Percentiles rank a stretch among this genome's conserved stretches.
Conservation (phyloP, 2,113 vertebrate genomes). For the Paedocypris sp. region DNA sequence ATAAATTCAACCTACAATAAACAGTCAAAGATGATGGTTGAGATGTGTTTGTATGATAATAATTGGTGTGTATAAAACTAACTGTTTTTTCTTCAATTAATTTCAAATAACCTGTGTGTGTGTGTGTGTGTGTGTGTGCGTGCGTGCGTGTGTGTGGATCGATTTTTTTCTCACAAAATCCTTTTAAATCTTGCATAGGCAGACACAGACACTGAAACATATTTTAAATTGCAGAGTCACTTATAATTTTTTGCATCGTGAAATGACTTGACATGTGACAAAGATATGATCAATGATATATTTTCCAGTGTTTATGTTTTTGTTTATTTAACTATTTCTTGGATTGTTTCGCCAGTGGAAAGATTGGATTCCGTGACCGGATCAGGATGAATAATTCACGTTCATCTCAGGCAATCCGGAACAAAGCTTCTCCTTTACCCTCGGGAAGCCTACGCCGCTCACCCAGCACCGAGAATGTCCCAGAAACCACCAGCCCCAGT, state of each 20-base stretch:
- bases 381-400: constrained; percentile 80
- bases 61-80: too few species aligned
- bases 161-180: too few species aligned
- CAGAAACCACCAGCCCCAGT: constrained; percentile 71
- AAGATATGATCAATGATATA: constrained; percentile 11
- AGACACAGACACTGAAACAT: background rate
- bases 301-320: background rate
- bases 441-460: constrained; percentile 65
- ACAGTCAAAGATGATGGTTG: too few species aligned
- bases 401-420: constrained; percentile 63
- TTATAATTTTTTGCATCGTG: too few species aligned
- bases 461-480: constrained; percentile 73
- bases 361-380: constrained; percentile 86
- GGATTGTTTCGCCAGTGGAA: constrained; percentile 62
- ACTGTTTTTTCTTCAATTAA: too few species aligned
- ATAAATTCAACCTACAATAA: too few species aligned
- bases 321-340: background rate
- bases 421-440: constrained; percentile 64
- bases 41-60: too few species aligned
- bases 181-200: constrained; percentile 8
- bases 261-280: constrained; percentile 24
- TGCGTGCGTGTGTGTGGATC: constrained; percentile 22
- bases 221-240: constrained; percentile 22
- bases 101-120: background rate
- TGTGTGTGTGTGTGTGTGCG: background rate